These are phyloP conservation scores for Melopsittacus undulatus DNA, from an alignment of 2,797 vertebrate species.

Conservation along the genomic window DNA sequence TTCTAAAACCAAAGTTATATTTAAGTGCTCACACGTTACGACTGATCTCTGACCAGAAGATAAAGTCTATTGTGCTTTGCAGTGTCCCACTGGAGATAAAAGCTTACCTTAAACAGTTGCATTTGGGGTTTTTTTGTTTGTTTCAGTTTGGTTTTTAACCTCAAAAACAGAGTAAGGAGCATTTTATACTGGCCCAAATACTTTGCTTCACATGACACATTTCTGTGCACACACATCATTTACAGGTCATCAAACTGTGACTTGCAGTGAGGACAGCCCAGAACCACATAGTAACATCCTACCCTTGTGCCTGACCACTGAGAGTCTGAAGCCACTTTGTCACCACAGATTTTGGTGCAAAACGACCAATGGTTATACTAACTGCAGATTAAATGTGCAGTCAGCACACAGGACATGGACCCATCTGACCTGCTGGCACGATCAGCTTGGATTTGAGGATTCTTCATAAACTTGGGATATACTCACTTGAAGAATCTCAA, in stretches of 20 bases:
- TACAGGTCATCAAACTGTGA: background rate
- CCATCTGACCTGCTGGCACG: background rate
- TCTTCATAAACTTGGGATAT: background rate
- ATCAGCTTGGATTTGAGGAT: background rate
- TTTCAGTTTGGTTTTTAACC: background rate
- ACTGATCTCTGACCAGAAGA: background rate
- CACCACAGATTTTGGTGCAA: background rate
- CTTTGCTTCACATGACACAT: background rate
- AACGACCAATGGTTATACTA: background rate
- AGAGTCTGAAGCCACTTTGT: background rate
- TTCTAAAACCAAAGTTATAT: background rate
- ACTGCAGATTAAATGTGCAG: background rate
- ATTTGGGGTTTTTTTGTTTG: background rate
- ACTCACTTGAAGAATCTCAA: background rate
- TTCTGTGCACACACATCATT: background rate
- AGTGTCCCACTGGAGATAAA: background rate
- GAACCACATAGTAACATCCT: background rate
- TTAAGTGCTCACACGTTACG: background rate
- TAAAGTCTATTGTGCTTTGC: background rate
- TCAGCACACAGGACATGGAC: background rate
- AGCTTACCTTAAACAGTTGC: background rate
- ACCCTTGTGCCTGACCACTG: background rate
- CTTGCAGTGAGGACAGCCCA: background rate
- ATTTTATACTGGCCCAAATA: conserved; percentile 15
- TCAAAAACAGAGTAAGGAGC: background rate